Evolutionary conservation across 37 sponge, comb jelly and placozoan species (phyloP), one percentile per base, ranked within the genome.

Genomic region (Theonella swinhoei): DNA sequence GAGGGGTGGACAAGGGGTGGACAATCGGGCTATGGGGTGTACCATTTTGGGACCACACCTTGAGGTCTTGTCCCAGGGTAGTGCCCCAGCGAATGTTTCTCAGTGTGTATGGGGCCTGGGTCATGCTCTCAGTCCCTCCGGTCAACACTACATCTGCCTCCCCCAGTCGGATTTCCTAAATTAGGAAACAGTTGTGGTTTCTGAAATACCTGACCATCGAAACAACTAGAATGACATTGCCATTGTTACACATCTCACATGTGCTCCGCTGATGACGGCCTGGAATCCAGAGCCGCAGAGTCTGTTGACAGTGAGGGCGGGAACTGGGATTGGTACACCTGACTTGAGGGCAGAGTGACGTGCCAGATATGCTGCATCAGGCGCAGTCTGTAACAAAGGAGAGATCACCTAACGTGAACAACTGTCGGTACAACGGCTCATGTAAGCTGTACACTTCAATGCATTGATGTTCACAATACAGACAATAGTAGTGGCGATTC

Each of bases 201-300:
- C 26, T 2, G 64, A 9, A 5, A 9, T n/a, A 58, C 11, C 19
- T 58, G 19, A 58, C 17, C 60, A 58, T 19, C 11, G 17, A 58
- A 20, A 58, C 60, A 58, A 20, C 60, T 19, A 58, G 60, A 19
- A 58, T 11, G 11, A 20, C 60, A 58, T 19, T 19, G 19, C 17
- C 19, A 58, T 20, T 20, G 11, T 58, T 19, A 58, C 60, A 33
- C 59, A 42, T 47, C 88, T 86, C 73, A 96, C 99, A n/a, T 98
- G 97, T 41, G 95, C 91, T 68, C 83, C 99, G 74, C 79, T 98
- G 85, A 98, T 80, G 39, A 98, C 83, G 38, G 97, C 84, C 87
- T 98, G 99, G 80, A 98, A 98, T 32, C 99, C 99, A 41, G 97
- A 94, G 7, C 99, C 99, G 82, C 99, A 98, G 43, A 96, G 82